Evolutionary conservation across 2,888 invertebrate species (phyloP), one percentile per base, ranked within the genome.

Genomic region (Pristionchus arcanus): DNA sequence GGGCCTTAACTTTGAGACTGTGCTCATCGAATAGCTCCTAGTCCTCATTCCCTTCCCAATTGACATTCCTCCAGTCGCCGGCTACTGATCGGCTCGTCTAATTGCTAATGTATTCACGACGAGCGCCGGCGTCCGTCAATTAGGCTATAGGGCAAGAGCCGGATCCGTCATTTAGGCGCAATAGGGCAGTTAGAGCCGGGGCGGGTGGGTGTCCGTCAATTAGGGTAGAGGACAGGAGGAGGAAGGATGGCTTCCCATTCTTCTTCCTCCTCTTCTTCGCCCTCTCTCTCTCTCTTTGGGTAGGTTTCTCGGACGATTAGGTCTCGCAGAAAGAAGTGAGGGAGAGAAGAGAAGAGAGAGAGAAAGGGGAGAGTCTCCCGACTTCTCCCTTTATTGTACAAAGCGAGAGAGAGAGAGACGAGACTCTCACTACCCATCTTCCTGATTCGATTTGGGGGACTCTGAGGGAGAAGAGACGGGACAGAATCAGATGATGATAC

Each of bases 331-430:
- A 77, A 37, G 77, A 77, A 77, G 77, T 37, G 25, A 31, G 31
- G 31, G 31, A 71, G 31, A 21, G 34, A 77, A 53, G 21, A 81
- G 49, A n/a, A n/a, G 81, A 49, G 81, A 42, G 74, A 77, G 81
- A 81, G 81, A 28, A n/a, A 34, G 19, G 77, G 77, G 25, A 19
- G 77, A 49, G 25, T 7, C 28, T 74, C 77, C 49, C 74, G 74
- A 77, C 74, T 77, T n/a, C 81, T 74, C 74, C 74, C 37, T 74
- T 81, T 81, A 81, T 81, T 81, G 81, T 81, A 81, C 49, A 34
- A 81, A 53, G 81, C 53, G 71, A 34, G 71, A 68, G 71, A 13
- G 71, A 71, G 74, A 42, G 74, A 21, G 49, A 11, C 42, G 42
- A 5, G 25, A 25, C 34, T 74, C 31, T 19, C 74, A 49, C 74